Evolutionary conservation across 2,113 vertebrate genomes (phyloP), one percentile per base, ranked within the genome.

Genomic region (Limanda limanda): DNA sequence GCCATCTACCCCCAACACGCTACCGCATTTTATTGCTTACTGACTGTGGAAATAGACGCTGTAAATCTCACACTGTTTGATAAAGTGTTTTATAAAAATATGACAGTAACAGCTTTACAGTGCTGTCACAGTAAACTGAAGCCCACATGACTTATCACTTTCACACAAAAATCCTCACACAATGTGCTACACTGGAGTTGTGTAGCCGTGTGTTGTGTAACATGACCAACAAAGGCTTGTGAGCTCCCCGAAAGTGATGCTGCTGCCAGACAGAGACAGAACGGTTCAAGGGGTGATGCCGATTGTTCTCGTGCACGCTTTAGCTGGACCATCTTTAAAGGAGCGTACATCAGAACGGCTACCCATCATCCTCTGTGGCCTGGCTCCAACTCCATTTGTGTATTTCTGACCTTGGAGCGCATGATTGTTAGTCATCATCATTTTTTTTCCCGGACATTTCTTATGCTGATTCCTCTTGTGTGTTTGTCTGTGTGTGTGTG

Each of bases 321-420:
- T 82, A 87, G 85, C 85, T 91, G 91, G 87, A 87, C 91, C 89
- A 91, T 91, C 88, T 90, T 80, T 79, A 87, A 18, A 76, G 79
- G 60, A 79, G 71, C 81, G 79, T 85, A 83, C 47, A 89, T 91
- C 81, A 85, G 57, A 73, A 25, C 74, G n/a, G 2, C 52, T 56
- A 78, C 52, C 82, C 86, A 74, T 86, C 80, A 87, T 85, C 60
- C 59, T 60, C 56, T 40, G 66, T 85, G 82, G 78, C 80, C 62
- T 42, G 12, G 66, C 64, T 89, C 82, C 87, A 79, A 62, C 71
- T 86, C 68, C 65, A 80, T 90, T 88, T 86, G 73, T 81, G 80
- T 73, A 86, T 82, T 83, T 85, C 78, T 84, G 83, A 92, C 89
- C 88, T 92, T 87, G 85, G 71, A 89, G 87, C 86, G 61, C 82